Conservation (phyloP, 2,888 invertebrate genomes). For the Phania funesta region DNA sequence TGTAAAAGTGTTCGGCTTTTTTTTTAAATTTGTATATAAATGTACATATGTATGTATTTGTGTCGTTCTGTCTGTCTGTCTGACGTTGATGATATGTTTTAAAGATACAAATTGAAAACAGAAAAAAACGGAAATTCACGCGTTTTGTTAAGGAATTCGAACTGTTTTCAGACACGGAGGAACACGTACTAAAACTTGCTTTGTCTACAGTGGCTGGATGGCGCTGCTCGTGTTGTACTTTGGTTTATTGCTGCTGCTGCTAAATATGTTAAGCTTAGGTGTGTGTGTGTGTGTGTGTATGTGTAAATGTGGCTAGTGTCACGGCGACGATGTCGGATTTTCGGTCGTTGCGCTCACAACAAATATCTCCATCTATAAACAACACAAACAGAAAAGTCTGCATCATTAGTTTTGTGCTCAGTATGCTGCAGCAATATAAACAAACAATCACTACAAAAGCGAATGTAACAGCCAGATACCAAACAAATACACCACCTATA, state of each 20-base stretch:
- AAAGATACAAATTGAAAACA: conserved; percentile 59
- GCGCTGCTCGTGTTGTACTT: conserved; percentile 51
- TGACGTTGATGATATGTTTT: conserved; percentile 56
- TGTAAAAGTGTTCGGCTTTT: conserved; percentile 29
- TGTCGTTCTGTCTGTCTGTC: conserved; percentile 60
- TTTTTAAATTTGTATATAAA: neutral
- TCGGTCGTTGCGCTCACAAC: conserved; percentile 57
- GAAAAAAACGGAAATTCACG: conserved; percentile 60
- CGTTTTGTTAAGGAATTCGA: conserved; percentile 72
- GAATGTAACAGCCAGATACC: conserved; percentile 18
- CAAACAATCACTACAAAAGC: conserved; percentile 53
- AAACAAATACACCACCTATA: conserved; percentile 37
- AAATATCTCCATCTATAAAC: neutral
- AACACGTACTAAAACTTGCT: conserved; percentile 80
- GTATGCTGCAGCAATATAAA: conserved; percentile 44
- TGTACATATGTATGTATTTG: conserved; percentile 18
- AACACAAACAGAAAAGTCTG: conserved; percentile 57
- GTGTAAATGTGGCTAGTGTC: conserved; percentile 52
- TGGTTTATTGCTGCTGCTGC: conserved; percentile 32
- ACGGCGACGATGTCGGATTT: conserved; percentile 64
- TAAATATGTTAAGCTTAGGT: conserved; percentile 19
- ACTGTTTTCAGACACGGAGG: conserved; percentile 80
- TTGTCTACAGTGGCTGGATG: conserved; percentile 70
- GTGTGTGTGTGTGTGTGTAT: conserved; percentile 23
- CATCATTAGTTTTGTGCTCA: conserved; percentile 57